Evolutionary conservation across 2,113 vertebrate genomes (phyloP).

Genomic region (Platysternon megacephalum): DNA sequence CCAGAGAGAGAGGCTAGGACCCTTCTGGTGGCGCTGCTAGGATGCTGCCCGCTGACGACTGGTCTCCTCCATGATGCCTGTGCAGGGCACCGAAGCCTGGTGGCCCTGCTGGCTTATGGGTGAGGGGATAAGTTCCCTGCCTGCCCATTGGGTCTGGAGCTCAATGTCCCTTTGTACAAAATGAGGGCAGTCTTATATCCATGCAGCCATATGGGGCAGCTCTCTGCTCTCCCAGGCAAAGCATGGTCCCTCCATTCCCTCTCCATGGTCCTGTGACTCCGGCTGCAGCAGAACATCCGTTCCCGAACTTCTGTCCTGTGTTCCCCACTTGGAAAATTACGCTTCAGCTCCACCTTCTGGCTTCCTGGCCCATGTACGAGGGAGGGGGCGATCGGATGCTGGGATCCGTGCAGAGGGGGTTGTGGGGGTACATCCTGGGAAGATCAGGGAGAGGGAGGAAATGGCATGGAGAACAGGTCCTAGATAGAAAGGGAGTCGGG

Average conservation of each 20-base stretch:
- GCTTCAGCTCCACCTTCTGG: conserved; percentile 23
- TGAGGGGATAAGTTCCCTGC: background rate
- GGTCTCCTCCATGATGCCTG: background rate
- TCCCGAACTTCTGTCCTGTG: background rate
- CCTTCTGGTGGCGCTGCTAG: background rate
- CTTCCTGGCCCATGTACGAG: background rate
- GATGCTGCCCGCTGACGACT: background rate
- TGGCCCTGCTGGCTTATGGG: background rate
- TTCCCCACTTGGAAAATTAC: background rate
- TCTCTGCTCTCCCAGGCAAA: background rate
- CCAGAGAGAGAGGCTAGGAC: background rate
- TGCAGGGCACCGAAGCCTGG: background rate
- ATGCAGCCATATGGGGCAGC: background rate
- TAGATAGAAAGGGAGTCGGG: rapidly evolving
- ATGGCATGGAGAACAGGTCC: rapidly evolving
- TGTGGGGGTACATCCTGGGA: rapidly evolving
- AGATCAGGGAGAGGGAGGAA: background rate
- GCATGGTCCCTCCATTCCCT: rapidly evolving
- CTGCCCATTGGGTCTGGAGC: background rate
- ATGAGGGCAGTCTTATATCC: background rate
- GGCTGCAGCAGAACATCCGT: no score
- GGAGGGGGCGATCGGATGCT: background rate
- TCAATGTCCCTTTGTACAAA: background rate
- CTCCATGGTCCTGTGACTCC: background rate
- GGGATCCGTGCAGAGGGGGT: no score